Base-by-base conservation (phyloP, 2,888 invertebrate genomes). In the Monopis laevigella region DNA sequence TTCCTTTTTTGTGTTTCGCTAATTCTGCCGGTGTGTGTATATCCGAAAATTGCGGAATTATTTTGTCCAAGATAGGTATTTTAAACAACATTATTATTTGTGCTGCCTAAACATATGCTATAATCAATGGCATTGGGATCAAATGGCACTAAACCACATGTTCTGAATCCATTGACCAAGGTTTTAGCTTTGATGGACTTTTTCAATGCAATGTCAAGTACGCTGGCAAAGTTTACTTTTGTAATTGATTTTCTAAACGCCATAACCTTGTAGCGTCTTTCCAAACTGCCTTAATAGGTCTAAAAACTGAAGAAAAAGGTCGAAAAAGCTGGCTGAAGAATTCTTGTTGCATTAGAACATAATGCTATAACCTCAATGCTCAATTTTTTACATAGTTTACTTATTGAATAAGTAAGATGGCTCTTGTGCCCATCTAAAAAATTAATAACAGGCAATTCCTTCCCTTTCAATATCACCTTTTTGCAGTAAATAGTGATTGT, bases 301-400 rank as follows among this genome's bases (percentile, higher is more conserved):
- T 42, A 46, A 61, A 59, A 8, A 56, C 55, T 16, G 53, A 47
- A 16, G 58, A 55, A 46, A 58, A 56, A 12, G 53, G 48, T 3
- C n/a, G n/a, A n/a, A n/a, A n/a, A n/a, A 55, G 58, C 43, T 59
- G 59, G 5, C 49, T 6, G 13, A 30, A 54, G 17, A 30, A 53
- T 45, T 35, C 52, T 44, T n/a, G 53, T 54, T 12, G 51, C 47
- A 45, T 55, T 54, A n/a, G 55, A 54, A 36, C 51, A 52, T 14
- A 59, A 44, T 30, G 50, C 49, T 30, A 53, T 48, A 17, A 55
- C 10, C 40, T 52, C 50, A 30, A 54, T 54, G n/a, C 40, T 32
- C 32, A 51, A 43, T 16, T 47, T 41, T 28, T 45, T 48, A 30
- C 50, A 54, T 12, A 54, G 36, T 18, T 50, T 46, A 44, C 52